These are phyloP conservation scores for Antheraea yamamai DNA, from an alignment of 2,888 invertebrate species.

Conservation along the genomic window DNA sequence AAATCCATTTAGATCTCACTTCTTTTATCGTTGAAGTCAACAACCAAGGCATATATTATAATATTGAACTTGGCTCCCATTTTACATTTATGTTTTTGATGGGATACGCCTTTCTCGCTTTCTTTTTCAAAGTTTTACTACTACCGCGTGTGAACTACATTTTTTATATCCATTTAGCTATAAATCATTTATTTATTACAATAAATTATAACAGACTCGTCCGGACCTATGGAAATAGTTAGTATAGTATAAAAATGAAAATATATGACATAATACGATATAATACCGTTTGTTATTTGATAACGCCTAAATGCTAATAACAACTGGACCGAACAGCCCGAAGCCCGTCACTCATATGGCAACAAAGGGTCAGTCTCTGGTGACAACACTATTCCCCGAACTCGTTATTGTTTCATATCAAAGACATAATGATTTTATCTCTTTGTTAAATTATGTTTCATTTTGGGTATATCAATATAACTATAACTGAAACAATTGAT, in stretches of 20 bases:
- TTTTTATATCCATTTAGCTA: too few species aligned
- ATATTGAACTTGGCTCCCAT: too few species aligned
- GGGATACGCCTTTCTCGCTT: too few species aligned
- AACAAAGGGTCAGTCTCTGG: slow-evolving; percentile 56
- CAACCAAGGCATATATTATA: too few species aligned
- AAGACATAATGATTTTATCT: slow-evolving; percentile 56
- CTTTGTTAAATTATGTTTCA: slow-evolving; percentile 39
- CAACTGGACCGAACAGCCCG: slow-evolving; percentile 33
- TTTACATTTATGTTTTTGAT: too few species aligned
- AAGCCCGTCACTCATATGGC: slow-evolving; percentile 48
- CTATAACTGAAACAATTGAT: background rate
- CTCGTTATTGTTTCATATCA: slow-evolving; percentile 68
- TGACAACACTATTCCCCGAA: slow-evolving; percentile 59
- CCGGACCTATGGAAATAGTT: too few species aligned
- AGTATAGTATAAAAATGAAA: background rate
- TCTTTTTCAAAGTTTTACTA: too few species aligned
- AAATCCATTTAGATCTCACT: too few species aligned
- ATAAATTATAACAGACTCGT: too few species aligned
- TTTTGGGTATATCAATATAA: slow-evolving; percentile 20
- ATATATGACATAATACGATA: background rate
- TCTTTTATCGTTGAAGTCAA: too few species aligned
- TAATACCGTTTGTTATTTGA: slow-evolving; percentile 16
- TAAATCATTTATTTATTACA: too few species aligned
- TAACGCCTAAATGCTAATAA: slow-evolving; percentile 30
- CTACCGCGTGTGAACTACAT: too few species aligned